Conservation (phyloP, 2,113 vertebrate species). For the Malurus cyaneus region DNA sequence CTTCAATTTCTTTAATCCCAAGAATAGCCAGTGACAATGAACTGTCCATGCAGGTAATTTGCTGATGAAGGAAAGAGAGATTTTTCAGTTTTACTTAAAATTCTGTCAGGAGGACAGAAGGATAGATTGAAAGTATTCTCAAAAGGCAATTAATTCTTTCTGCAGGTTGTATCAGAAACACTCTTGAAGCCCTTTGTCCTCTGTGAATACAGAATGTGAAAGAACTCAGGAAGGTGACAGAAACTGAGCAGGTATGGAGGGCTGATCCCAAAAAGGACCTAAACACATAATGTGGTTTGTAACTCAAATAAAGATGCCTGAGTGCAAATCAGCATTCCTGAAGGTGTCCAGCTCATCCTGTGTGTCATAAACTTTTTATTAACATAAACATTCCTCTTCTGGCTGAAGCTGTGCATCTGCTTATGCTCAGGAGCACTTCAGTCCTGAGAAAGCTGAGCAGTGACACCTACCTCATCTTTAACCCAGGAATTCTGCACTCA, state of each 20-base stretch:
- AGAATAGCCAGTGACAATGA: not conserved
- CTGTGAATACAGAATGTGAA: not conserved
- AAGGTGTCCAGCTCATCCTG: not conserved
- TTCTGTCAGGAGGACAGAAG: not conserved
- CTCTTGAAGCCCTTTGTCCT: not conserved
- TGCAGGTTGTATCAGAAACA: not conserved
- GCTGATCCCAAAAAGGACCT: not conserved
- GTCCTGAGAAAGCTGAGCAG: not conserved
- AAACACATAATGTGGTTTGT: not conserved
- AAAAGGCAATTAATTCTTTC: not conserved
- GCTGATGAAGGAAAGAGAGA: not conserved
- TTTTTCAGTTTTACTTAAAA: not conserved
- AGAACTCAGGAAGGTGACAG: not conserved
- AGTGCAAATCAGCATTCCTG: not conserved
- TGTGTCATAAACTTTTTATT: not conserved
- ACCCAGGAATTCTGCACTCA: not conserved
- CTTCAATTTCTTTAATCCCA: not conserved
- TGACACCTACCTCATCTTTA: not conserved
- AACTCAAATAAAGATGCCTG: not conserved
- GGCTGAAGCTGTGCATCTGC: not conserved
- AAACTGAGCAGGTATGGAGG: not conserved
- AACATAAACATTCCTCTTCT: not conserved
- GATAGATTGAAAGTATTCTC: not conserved
- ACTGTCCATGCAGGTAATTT: not conserved
- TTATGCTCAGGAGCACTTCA: not conserved